Percentiles rank a stretch among this genome's conserved stretches.
phyloP scores from a whole-genome alignment of 2,797 vertebrate species.

The Rhabdomys pumilio region DNA sequence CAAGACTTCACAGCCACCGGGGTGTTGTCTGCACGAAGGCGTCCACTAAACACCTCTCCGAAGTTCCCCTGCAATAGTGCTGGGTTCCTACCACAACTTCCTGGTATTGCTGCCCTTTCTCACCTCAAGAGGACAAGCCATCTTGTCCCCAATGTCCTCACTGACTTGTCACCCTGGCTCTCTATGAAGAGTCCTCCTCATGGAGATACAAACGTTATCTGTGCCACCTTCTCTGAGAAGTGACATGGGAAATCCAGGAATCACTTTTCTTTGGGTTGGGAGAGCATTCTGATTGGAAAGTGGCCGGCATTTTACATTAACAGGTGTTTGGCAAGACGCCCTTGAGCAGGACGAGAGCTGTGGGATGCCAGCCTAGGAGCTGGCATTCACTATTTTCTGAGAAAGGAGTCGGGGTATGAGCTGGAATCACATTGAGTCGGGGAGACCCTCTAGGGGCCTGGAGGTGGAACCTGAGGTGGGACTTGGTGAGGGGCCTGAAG shows the following conservation, averaged over 20 bases:
- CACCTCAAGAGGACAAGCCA: neutral
- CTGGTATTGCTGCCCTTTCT: neutral
- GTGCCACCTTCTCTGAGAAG: neutral
- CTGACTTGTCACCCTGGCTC: neutral
- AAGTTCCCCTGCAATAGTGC: constrained; percentile 95
- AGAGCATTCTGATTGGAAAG: constrained; percentile 27
- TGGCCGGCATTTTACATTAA: neutral
- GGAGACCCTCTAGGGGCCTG: neutral
- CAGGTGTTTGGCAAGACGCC: fast-evolving
- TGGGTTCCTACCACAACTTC: neutral
- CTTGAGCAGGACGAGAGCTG: neutral
- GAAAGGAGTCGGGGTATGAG: neutral
- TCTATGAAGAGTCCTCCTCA: neutral
- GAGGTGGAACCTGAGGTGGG: neutral
- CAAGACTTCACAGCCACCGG: constrained; percentile 96
- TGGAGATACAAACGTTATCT: neutral
- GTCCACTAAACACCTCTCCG: constrained; percentile 96
- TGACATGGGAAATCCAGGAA: neutral
- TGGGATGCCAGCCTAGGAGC: neutral
- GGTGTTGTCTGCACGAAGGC: constrained; percentile 93
- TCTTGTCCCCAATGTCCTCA: neutral
- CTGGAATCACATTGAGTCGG: neutral
- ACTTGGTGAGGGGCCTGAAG: fast-evolving
- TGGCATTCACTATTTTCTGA: neutral
- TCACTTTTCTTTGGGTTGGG: neutral